phyloP scores from a whole-genome alignment of 2,113 vertebrate genomes.

The Alexandromys fortis region DNA sequence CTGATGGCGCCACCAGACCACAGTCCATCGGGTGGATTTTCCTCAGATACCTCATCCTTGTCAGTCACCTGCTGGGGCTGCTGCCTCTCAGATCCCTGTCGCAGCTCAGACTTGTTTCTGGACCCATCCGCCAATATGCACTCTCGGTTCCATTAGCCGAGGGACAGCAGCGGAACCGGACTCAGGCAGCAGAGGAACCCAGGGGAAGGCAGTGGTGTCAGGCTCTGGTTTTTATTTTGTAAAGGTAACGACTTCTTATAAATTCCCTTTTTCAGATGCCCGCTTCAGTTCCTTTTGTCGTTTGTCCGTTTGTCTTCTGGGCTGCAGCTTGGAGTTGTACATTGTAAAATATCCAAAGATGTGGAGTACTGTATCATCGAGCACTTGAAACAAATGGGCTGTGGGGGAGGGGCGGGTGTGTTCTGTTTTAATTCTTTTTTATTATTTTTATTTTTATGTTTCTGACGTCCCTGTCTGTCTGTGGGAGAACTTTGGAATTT shows the following conservation, averaged over 20 bases:
- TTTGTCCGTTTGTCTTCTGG: constrained; percentile 64
- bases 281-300: constrained; percentile 76
- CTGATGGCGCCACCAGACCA: not conserved
- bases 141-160: not conserved
- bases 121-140: not conserved
- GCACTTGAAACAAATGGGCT: constrained; percentile 90
- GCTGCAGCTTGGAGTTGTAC: constrained; percentile 80
- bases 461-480: constrained; percentile 81
- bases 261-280: constrained; percentile 82
- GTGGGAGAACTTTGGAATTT: constrained; percentile 84
- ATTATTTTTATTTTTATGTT: constrained; percentile 60
- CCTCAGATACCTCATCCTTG: not conserved
- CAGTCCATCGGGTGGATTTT: not conserved
- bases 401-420: constrained; percentile 44
- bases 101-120: not conserved
- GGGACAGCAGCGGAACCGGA: constrained; percentile 15
- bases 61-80: not conserved
- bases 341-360: constrained; percentile 94
- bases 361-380: constrained; percentile 90
- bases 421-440: constrained; percentile 78
- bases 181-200: constrained; percentile 51
- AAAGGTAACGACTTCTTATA: constrained; percentile 82
- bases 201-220: constrained; percentile 72
- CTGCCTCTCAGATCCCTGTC: not conserved
- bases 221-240: constrained; percentile 75